Evolutionary conservation across 2,113 vertebrate genomes (phyloP).

Genomic region (Gnathonemus longibarbis): DNA sequence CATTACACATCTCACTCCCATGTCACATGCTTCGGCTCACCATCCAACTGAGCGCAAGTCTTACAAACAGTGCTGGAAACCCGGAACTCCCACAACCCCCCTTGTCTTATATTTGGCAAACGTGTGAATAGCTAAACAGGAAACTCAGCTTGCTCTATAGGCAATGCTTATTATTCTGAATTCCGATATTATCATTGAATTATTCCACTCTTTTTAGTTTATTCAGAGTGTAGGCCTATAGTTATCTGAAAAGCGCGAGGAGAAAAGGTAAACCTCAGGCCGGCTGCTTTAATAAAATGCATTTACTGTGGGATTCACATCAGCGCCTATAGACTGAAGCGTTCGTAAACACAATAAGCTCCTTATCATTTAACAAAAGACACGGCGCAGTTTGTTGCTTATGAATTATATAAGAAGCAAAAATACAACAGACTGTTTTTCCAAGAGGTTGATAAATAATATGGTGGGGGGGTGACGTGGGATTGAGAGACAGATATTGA

Average conservation of each 20-base stretch:
- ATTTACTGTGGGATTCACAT: constrained; percentile 28
- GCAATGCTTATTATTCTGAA: background rate
- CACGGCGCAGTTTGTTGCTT: background rate
- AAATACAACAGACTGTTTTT: constrained; percentile 7
- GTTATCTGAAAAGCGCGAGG: constrained; percentile 30
- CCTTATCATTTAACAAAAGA: constrained; percentile 10
- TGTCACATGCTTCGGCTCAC: background rate
- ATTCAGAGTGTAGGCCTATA: constrained; percentile 19
- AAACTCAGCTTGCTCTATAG: background rate
- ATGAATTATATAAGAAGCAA: constrained; percentile 19
- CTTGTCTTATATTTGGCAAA: background rate
- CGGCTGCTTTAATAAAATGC: constrained; percentile 25
- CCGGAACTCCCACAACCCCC: background rate
- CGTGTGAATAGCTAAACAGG: background rate
- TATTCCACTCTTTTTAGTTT: background rate
- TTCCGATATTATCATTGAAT: background rate
- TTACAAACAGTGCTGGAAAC: background rate
- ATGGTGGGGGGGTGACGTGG: background rate
- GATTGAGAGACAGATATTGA: background rate
- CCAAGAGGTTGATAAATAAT: background rate
- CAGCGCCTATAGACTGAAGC: constrained; percentile 8
- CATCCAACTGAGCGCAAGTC: background rate
- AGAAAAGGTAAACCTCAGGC: constrained; percentile 13
- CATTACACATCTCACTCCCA: background rate
- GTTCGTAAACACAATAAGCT: constrained; percentile 24